Evolutionary conservation across 2,888 invertebrate genomes (phyloP), one percentile per base, ranked within the genome.

Genomic region (Tenthredo livida): DNA sequence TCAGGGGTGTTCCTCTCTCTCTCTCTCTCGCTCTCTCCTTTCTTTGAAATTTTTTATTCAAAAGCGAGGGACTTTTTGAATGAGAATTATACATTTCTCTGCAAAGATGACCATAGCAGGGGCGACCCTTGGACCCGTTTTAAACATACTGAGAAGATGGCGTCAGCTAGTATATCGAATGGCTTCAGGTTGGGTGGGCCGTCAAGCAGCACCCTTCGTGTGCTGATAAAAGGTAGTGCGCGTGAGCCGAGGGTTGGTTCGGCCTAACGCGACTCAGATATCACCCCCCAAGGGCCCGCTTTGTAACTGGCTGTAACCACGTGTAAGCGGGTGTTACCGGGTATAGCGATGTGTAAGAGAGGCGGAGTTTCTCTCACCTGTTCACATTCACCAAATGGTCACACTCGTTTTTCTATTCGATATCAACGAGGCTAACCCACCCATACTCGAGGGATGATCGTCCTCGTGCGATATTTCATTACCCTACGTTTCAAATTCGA

Each of bases 101-200:
- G n/a, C 4, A 21, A 77, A n/a, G 77, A 47, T 77, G 77, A 77
- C 77, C 67, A 33, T 47, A 40, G 78, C 37, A 15, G 50, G 75
- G 77, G 47, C 29, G 84, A 84, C 47, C 72, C 58, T 73, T 85
- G 70, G 58, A 86, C 84, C 85, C 47, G 85, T 75, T 67, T 80
- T 47, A 84, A 78, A 70, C 58, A 67, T 47, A 70, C 54, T 65
- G 67, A 80, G 86, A 89, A 90, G 89, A 90, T 90, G 89, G 90
- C 90, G 89, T 72, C 90, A 84, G 40, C 73, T 47, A 47, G 47
- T 67, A 75, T 85, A 86, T 85, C 88, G 89, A 90, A 90, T 90
- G 89, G 89, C 89, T 89, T 72, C 75, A 33, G 43, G 85, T 72
- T 65, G 75, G 75, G 61, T 75, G 47, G 29, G 21, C 61, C 40